Base-by-base conservation (phyloP, 2,113 vertebrate genomes). In the Perccottus glenii region DNA sequence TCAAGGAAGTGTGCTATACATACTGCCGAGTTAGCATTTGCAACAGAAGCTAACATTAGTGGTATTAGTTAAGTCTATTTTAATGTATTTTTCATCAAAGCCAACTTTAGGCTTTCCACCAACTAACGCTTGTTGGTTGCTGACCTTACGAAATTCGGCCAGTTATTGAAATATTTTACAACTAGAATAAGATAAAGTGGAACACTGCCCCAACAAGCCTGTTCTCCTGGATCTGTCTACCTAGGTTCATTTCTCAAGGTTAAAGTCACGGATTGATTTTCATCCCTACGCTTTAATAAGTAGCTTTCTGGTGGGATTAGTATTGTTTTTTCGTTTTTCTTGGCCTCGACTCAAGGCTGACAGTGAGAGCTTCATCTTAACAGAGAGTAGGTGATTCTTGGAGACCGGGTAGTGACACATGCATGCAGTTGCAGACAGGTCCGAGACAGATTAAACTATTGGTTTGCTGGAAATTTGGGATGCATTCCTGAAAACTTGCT, bases 381-480 rank as follows among this genome's bases (percentile, higher is more conserved):
- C 7, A 9, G 38, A 44, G 46, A 40, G 38, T 36, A 3, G n/a
- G 46, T 46, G 48, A 49, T 12, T 53, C 43, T 38, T 36, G 10
- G 36, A 42, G 33, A 35, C 64, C 33, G 32, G 61, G 40, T 3
- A 27, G 19, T 38, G 69, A 49, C 11, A 7, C 16, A 56, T 56
- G 42, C 10, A 15, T n/a, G 16, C 68, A 63, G 12, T 12, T 11
- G 36, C 27, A 64, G 64, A 64, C 53, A 55, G 19, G 58, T 56
- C 15, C 44, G 32, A 7, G 4, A 35, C 19, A 51, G 53, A 65
- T 33, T 47, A 3, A 12, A 11, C 36, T 42, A 52, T 16, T n/a
- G 53, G 11, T 64, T 59, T 53, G 48, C 19, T n/a, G 46, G 35
- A 60, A 27, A 43, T 52, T 35, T 53, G 50, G 19, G 42, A 45